phyloP scores from a whole-genome alignment of 2,797 vertebrate species.

The Apogon hyalosoma region DNA sequence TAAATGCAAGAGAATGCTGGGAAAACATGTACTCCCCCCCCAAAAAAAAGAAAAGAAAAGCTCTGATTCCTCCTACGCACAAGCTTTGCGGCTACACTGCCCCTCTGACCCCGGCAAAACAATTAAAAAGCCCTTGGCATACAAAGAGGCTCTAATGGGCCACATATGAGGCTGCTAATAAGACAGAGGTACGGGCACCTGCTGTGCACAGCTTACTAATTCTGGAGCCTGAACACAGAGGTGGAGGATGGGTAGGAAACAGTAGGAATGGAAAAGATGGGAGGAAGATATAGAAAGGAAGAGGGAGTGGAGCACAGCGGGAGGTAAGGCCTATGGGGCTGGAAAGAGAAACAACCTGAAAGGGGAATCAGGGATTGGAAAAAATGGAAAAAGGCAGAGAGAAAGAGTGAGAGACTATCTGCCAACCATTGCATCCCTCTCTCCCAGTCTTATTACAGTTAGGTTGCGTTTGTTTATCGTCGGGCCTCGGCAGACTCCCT shows the following conservation, averaged over 20 bases:
- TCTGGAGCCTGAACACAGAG: slow-evolving; percentile 44
- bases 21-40: slow-evolving; percentile 22
- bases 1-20: slow-evolving; percentile 59
- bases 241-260: slow-evolving; percentile 28
- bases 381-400: slow-evolving; percentile 15
- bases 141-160: slow-evolving; percentile 77
- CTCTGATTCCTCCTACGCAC: slow-evolving; percentile 37
- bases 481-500: slow-evolving; percentile 54
- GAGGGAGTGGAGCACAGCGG: slow-evolving; percentile 22
- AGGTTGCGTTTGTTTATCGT: slow-evolving; percentile 77
- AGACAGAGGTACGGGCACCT: slow-evolving; percentile 72
- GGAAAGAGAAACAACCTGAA: background rate
- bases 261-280: slow-evolving; percentile 11
- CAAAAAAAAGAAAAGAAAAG: too few relatives aligned
- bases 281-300: slow-evolving; percentile 12
- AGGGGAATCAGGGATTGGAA: slow-evolving; percentile 4
- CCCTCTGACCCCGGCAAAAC: slow-evolving; percentile 72
- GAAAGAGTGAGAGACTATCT: slow-evolving; percentile 33
- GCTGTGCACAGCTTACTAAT: slow-evolving; percentile 72
- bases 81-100: slow-evolving; percentile 53
- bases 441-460: slow-evolving; percentile 58
- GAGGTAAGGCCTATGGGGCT: slow-evolving; percentile 16
- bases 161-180: slow-evolving; percentile 79
- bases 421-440: slow-evolving; percentile 39
- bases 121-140: slow-evolving; percentile 79